Evolutionary conservation across 2,888 invertebrate species (phyloP), one percentile per base, ranked within the genome.

Genomic region (Corbicula japonica): DNA sequence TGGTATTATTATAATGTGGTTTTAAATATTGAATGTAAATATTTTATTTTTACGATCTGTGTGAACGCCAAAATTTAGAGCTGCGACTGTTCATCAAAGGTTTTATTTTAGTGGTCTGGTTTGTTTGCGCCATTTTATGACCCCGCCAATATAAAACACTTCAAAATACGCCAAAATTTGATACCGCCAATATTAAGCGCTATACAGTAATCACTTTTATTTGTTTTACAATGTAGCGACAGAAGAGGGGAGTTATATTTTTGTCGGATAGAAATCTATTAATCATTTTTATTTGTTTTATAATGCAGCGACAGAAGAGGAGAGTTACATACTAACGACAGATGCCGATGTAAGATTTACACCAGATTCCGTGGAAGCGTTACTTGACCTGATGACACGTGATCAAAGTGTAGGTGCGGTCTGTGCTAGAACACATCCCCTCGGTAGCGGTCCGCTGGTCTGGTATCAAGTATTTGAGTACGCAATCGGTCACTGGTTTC

Each of bases 391-490:
- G 21, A 91, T 92, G 90, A 87, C 87, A 35, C 85, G 92, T 62
- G 91, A 92, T 73, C 69, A 63, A 10, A 79, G 85, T 15, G 90
- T 92, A 10, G 92, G 92, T n/a, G 92, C 92, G n/a, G 91, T 91
- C 10, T 92, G 92, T 66, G 90, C 91, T 32, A 85, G 92, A 63
- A 92, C 92, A 30, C 87, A 90, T 73, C 92, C 92, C 10, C 84
- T 89, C 38, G 92, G 92, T n/a, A 83, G 80, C 12, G 91, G 91
- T 6, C 91, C 92, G 10, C 63, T 92, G 0, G 88, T 89, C 4
- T 92, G 91, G 91, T 92, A 91, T 74, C 92, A 92, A 76, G 85
- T 87, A 21, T 92, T 92, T 69, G 92, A 92, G 69, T 92, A 92
- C 66, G 91, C 91, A 2, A 88, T 92, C 28, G 91, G 92, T 3